phyloP scores from a whole-genome alignment of 2,797 vertebrate genomes.

The Parauchenoglanis ngamensis region DNA sequence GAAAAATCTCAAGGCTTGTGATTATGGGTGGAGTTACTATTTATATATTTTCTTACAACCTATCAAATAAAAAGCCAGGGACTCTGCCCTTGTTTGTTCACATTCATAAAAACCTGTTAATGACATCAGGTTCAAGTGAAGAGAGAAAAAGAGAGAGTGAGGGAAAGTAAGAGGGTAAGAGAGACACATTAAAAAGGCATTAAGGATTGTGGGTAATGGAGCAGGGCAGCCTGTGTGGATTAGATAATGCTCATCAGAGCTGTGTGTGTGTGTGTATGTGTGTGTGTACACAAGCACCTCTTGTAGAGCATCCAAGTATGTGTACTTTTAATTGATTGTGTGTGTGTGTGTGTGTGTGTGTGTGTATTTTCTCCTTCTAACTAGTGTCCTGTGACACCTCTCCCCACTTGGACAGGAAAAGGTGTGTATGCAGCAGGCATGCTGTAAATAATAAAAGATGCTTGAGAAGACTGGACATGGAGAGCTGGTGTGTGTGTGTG shows the following conservation, averaged over 20 bases:
- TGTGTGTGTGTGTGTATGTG: conserved; percentile 42
- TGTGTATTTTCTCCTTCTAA: conserved; percentile 27
- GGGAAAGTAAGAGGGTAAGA: conserved; percentile 30
- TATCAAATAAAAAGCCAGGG: neutral
- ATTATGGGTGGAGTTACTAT: neutral
- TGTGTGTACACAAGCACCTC: neutral
- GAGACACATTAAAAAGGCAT: conserved; percentile 61
- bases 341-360: conserved; percentile 33
- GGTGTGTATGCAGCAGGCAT: conserved; percentile 54
- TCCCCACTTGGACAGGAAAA: conserved; percentile 37
- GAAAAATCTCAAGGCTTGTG: neutral
- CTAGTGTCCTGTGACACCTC: conserved; percentile 45
- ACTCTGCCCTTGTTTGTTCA: neutral
- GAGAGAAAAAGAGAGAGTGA: neutral
- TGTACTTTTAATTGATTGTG: conserved; percentile 47
- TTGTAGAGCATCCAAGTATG: conserved; percentile 21
- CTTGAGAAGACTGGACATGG: conserved; percentile 41
- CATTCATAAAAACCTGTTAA: neutral
- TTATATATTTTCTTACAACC: neutral
- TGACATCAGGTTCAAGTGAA: neutral
- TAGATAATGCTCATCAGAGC: conserved; percentile 61
- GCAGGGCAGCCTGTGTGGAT: conserved; percentile 61
- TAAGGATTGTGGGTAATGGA: conserved; percentile 62
- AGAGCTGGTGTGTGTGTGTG: conserved; percentile 30
- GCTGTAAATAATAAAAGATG: conserved; percentile 60